Percentiles rank a stretch among this genome's conserved stretches.
phyloP scores from a whole-genome alignment of 35 echinoderm and acorn worm species.

The Hemicentrotus pulcherrimus region DNA sequence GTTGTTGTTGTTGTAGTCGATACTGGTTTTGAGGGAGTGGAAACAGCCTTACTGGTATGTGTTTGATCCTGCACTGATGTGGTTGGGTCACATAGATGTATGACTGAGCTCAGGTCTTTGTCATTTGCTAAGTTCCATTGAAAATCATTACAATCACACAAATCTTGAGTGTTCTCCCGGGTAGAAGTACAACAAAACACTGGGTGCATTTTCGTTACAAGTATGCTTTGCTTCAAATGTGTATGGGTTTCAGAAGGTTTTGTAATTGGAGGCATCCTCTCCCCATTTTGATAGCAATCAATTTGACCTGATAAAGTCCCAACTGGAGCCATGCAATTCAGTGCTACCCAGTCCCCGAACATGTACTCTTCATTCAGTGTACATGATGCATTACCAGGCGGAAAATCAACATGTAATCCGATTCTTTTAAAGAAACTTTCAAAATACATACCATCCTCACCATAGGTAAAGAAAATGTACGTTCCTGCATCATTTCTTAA shows the following conservation, averaged over 20 bases:
- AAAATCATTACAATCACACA: neutral
- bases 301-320: neutral
- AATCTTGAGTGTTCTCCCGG: neutral
- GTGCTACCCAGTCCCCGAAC: neutral
- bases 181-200: neutral
- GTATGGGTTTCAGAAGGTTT: neutral
- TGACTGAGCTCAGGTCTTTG: neutral
- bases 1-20: neutral
- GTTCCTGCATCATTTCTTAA: neutral
- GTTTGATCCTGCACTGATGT: neutral
- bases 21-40: neutral
- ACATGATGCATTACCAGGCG: neutral
- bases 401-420: neutral
- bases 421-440: neutral
- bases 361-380: neutral
- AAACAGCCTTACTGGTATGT: neutral
- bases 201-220: neutral
- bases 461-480: neutral
- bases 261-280: neutral
- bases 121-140: neutral
- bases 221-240: neutral
- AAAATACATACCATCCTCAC: neutral
- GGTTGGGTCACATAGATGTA: neutral
- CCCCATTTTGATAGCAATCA: neutral
- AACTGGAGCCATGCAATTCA: neutral